Evolutionary conservation across 2,113 vertebrate species (phyloP).

Genomic region (Cottus gobio): DNA sequence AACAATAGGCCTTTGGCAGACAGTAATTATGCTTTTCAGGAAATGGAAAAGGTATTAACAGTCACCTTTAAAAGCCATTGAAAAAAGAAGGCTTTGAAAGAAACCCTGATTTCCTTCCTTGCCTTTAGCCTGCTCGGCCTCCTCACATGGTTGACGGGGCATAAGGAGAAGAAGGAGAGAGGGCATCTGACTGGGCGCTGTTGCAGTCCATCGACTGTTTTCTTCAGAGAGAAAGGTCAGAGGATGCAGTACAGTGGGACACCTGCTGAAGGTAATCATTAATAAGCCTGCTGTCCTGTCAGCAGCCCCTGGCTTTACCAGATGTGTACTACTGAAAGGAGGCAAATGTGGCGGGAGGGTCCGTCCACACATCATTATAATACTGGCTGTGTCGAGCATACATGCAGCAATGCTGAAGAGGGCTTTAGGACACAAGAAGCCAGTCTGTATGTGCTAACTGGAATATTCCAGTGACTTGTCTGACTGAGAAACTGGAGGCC

Average conservation of each 20-base stretch:
- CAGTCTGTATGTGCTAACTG: conserved; percentile 9
- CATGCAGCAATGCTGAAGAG: conserved; percentile 14
- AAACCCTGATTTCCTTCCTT: conserved; percentile 21
- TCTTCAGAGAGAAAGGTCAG: conserved; percentile 81
- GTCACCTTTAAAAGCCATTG: conserved; percentile 24
- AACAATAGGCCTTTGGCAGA: conserved; percentile 1
- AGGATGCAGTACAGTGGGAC: conserved; percentile 73
- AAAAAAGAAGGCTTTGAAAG: conserved; percentile 18
- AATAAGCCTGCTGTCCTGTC: conserved; percentile 78
- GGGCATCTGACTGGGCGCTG: conserved; percentile 77
- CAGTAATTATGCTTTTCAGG: neutral
- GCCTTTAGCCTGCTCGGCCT: conserved; percentile 42
- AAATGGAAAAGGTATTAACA: conserved; percentile 15
- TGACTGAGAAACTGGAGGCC: conserved; percentile 25
- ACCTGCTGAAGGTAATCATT: conserved; percentile 81
- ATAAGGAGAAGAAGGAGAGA: conserved; percentile 50
- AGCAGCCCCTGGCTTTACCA: conserved; percentile 66
- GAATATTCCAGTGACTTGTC: conserved; percentile 5
- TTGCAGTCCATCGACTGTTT: conserved; percentile 79
- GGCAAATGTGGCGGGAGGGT: conserved; percentile 32
- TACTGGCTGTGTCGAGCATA: conserved; percentile 17
- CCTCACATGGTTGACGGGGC: conserved; percentile 48
- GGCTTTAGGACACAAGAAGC: conserved; percentile 18
- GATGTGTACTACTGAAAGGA: conserved; percentile 62
- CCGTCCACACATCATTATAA: conserved; percentile 42